Base-by-base conservation (phyloP, 2,113 vertebrate genomes). In the Silurus glanis region DNA sequence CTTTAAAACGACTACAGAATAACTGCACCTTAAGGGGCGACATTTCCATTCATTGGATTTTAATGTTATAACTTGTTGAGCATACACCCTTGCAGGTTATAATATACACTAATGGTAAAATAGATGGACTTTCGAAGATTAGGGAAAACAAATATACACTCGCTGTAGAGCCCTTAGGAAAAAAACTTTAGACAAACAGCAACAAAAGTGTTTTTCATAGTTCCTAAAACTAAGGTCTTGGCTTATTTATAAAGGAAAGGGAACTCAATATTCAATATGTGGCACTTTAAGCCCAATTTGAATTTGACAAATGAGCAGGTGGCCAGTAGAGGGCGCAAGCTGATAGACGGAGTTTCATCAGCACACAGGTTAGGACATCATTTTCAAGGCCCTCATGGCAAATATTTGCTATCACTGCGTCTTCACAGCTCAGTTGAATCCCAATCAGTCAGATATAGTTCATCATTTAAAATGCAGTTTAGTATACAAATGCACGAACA, bases 281-380 rank as follows among this genome's bases (percentile, higher is more conserved):
- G 58, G 53, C 67, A 64, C 23, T 86, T 55, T 25, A n/a, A 37
- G 59, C 47, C 56, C 23, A 58, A 49, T 58, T 8, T 37, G 23
- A 76, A 21, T 55, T 76, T 55, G n/a, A 83, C 45, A 58, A 28
- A 49, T 47, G 25, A 71, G 76, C 89, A 67, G 28, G 69, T 62
- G 59, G 59, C 84, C 91, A 89, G 88, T 85, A 92, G 88, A 89
- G 86, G 91, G 82, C 90, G 86, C 87, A 89, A 87, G 74, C 81
- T 85, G 85, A 90, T 85, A 85, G 53, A 84, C 37, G 55, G 67
- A 56, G 69, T 66, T 69, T 45, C 19, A 80, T 47, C 28, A 69
- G 53, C 79, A 45, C 28, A 12, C 9, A 23, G 28, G 55, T 53
- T 53, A 62, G 56, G 56, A 80, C 28, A 2, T 83, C 5, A 75